Percentiles rank a stretch among this genome's conserved stretches.
Evolutionary conservation across 2,113 vertebrate species (phyloP).

Genomic region (Harpagus bidentatus): DNA sequence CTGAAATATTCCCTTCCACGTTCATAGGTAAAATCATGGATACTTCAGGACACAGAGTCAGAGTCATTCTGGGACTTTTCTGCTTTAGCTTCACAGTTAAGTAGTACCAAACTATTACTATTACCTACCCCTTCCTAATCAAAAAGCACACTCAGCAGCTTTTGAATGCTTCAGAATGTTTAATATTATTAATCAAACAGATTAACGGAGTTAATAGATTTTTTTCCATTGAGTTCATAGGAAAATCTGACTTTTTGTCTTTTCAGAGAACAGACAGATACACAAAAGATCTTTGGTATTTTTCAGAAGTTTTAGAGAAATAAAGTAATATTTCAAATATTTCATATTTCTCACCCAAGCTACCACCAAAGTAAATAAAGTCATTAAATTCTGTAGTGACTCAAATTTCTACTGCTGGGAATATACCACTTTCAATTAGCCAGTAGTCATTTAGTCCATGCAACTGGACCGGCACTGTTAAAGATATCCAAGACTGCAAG

Average conservation of each 20-base stretch:
- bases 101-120: neutral
- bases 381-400: neutral
- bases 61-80: neutral
- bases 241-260: neutral
- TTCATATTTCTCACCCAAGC: neutral
- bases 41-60: neutral
- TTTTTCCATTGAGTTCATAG: neutral
- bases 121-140: rapidly evolving
- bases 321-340: neutral
- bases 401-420: neutral
- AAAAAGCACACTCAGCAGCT: neutral
- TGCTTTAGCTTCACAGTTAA: neutral
- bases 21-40: neutral
- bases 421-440: neutral
- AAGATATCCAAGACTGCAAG: neutral
- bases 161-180: neutral
- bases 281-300: neutral
- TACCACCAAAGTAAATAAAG: neutral
- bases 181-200: neutral
- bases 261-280: neutral
- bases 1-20: neutral
- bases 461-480: neutral
- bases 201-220: neutral
- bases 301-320: neutral
- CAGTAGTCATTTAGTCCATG: neutral